Evolutionary conservation across 2,113 vertebrate genomes (phyloP).

Genomic region (Ptilonorhynchus violaceus): DNA sequence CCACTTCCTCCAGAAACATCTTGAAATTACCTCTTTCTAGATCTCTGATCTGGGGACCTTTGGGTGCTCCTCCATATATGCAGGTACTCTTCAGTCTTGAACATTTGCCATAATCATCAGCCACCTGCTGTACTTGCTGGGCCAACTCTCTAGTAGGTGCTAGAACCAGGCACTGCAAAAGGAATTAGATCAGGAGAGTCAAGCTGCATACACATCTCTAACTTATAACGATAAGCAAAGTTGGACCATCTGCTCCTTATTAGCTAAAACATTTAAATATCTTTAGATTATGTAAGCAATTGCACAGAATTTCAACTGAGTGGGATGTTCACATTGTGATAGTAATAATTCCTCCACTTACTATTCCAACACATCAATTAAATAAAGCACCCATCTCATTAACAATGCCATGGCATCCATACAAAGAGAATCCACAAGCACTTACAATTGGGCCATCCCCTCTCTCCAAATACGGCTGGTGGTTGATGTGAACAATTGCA

Average conservation of each 20-base stretch:
- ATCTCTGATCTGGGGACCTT: slow-evolving; percentile 96
- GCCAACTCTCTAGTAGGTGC: slow-evolving; percentile 96
- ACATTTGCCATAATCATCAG: slow-evolving; percentile 91
- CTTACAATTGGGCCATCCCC: slow-evolving; percentile 97
- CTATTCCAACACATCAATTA: background rate
- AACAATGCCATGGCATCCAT: background rate
- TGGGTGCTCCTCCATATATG: slow-evolving; percentile 97
- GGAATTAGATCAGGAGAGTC: background rate
- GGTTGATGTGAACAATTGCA: slow-evolving; percentile 97
- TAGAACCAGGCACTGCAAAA: slow-evolving; percentile 88
- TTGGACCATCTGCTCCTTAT: background rate
- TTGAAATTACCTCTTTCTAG: slow-evolving; percentile 87
- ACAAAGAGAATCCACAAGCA: slow-evolving; percentile 34
- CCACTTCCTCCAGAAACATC: background rate
- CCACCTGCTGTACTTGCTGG: slow-evolving; percentile 97
- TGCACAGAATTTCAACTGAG: background rate
- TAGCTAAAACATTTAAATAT: background rate
- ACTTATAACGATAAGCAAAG: background rate
- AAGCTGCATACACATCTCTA: background rate
- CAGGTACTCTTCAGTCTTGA: slow-evolving; percentile 98
- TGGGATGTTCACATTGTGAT: background rate
- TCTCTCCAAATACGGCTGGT: slow-evolving; percentile 96
- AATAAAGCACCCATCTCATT: background rate
- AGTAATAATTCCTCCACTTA: background rate
- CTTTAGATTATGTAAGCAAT: background rate